A percentile compares a stretch with the other conserved stretches of the same genome.
Conservation (phyloP, 2,113 vertebrate species). For the Apteryx owenii region DNA sequence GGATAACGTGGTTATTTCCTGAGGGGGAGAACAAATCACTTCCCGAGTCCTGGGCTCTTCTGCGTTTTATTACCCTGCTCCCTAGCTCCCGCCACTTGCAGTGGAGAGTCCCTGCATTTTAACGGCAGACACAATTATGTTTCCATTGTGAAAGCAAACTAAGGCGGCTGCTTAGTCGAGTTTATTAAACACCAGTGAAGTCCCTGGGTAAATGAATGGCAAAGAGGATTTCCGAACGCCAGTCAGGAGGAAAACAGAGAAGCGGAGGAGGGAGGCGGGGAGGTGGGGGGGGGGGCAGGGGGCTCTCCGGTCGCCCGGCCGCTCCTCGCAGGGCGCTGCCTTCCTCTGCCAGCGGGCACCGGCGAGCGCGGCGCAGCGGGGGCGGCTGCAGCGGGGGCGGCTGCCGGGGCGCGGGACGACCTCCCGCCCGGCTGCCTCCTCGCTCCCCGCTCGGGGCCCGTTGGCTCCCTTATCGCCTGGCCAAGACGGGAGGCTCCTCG, state of each 20-base stretch:
- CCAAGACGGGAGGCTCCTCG: background rate
- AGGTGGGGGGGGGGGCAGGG: background rate
- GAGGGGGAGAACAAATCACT: background rate
- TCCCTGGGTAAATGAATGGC: constrained; percentile 52
- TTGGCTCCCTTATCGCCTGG: no score
- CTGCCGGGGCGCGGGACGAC: background rate
- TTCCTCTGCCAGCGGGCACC: no score
- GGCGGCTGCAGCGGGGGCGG: no score
- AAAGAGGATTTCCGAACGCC: constrained; percentile 26
- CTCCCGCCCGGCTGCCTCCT: background rate
- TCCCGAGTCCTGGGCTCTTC: background rate
- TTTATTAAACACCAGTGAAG: constrained; percentile 72
- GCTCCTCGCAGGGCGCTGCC: no score
- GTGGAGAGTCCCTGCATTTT: constrained; percentile 37
- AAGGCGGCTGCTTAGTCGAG: constrained; percentile 70
- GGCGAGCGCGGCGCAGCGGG: no score
- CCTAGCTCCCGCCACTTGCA: constrained; percentile 22
- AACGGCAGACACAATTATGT: constrained; percentile 71
- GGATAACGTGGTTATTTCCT: background rate
- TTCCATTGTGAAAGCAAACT: constrained; percentile 73
- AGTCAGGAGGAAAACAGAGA: background rate
- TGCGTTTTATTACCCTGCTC: background rate
- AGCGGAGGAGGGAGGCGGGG: background rate
- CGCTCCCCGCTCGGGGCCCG: no score
- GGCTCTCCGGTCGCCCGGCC: background rate